Evolutionary conservation across 2,797 vertebrate species (phyloP), one percentile per base, ranked within the genome.

Genomic region (Eleutherodactylus coqui): DNA sequence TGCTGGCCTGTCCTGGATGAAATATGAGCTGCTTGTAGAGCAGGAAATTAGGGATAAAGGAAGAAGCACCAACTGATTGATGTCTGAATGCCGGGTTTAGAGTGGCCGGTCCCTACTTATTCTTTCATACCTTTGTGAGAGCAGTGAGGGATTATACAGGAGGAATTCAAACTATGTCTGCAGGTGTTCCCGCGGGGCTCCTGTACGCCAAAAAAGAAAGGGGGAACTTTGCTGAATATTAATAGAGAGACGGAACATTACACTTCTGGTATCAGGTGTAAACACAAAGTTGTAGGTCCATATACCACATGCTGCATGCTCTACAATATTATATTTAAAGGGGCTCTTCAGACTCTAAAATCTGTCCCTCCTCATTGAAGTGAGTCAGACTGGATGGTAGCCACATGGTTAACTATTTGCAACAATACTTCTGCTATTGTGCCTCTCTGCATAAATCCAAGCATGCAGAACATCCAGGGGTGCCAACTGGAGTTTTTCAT

Each of bases 21-120:
- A 83, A 87, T 79, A 64, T 64, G 86, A 87, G 51, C 75, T 72
- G 58, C 81, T 62, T 69, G 41, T 73, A 38, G 51, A 83, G 86
- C 86, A 87, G 86, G 81, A 87, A 87, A 87, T 83, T 87, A 75
- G 81, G 86, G 81, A 83, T 87, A 87, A 87, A 79, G 85, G 80
- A 83, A 87, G 81, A 87, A 47, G 81, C 86, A 83, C 49, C 60
- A 78, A 73, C 29, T 87, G 86, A 87, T 83, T 87, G 86, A 83
- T 83, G 86, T 83, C 64, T 87, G 64, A 87, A 87, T 87, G 75
- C 38, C 14, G 81, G 38, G 81, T 67, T 87, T 77, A 58, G 64
- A 79, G 62, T 72, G 64, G 80, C 64, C 43, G 43, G 86, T 29
- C 51, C 73, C 62, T 70, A 58, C 73, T 47, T 81, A 72, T 83